Conservation (phyloP, 2,113 vertebrate genomes). For the Paradoxurus hermaphroditus region DNA sequence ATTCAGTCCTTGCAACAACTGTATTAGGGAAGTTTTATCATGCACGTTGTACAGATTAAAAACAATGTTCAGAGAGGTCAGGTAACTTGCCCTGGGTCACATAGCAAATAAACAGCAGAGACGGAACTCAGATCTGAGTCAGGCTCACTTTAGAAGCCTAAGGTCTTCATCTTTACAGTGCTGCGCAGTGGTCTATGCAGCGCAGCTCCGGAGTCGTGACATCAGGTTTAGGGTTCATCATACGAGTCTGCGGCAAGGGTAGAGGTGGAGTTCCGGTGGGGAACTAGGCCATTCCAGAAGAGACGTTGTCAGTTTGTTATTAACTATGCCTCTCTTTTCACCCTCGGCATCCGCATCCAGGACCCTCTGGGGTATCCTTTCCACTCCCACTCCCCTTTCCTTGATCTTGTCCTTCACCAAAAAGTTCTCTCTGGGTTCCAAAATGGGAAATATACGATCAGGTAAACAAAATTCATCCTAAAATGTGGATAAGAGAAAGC, state of each 20-base stretch:
- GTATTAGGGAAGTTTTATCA: constrained; percentile 21
- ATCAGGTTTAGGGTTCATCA: not conserved
- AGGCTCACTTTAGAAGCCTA: not conserved
- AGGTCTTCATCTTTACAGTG: not conserved
- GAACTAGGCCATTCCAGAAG: not conserved
- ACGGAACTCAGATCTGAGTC: not conserved
- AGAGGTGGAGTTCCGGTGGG: not conserved
- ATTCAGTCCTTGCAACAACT: not conserved
- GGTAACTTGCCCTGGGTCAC: not conserved
- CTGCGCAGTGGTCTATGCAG: not conserved
- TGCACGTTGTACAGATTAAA: not conserved
- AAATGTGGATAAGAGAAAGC: not conserved
- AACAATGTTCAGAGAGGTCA: not conserved
- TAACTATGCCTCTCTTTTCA: not conserved
- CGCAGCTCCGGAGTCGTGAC: not conserved
- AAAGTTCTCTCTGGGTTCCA: not conserved
- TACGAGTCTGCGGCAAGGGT: not conserved
- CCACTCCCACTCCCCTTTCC: not conserved
- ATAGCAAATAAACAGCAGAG: not conserved
- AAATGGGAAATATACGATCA: not conserved
- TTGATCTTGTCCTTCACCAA: not conserved
- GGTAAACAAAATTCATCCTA: not conserved
- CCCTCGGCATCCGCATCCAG: not conserved
- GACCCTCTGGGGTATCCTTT: not conserved
- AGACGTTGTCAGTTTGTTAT: not conserved